These are phyloP conservation scores for Apis dorsata DNA, from an alignment of 1,140 invertebrate genomes.

Conservation along the genomic window DNA sequence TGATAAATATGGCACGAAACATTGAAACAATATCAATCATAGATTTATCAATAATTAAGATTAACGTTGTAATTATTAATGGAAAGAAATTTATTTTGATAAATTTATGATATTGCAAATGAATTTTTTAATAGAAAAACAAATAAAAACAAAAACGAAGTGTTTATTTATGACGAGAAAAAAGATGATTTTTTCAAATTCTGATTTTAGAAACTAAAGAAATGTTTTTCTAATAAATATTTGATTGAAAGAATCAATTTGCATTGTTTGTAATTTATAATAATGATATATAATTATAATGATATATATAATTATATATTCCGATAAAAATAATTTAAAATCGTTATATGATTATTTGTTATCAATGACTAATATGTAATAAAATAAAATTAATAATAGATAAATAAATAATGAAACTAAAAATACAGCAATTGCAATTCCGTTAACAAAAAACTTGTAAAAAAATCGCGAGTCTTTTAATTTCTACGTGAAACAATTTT, in stretches of 20 bases:
- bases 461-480: neutral
- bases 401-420: neutral
- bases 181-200: no score
- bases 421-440: neutral
- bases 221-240: neutral
- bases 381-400: neutral
- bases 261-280: neutral
- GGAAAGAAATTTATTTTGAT: no score
- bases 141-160: no score
- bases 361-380: neutral
- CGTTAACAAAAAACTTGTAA: neutral
- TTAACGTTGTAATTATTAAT: neutral
- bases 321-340: neutral
- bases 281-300: no score
- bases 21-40: neutral
- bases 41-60: neutral
- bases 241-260: neutral
- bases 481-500: slow-evolving; percentile 1
- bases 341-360: neutral
- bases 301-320: no score
- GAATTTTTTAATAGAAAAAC: no score
- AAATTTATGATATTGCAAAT: no score
- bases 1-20: neutral
- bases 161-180: no score
- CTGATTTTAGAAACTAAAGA: no score